These are phyloP conservation scores for Charadrius vociferus DNA, from an alignment of 2,113 vertebrate genomes.

Conservation along the genomic window DNA sequence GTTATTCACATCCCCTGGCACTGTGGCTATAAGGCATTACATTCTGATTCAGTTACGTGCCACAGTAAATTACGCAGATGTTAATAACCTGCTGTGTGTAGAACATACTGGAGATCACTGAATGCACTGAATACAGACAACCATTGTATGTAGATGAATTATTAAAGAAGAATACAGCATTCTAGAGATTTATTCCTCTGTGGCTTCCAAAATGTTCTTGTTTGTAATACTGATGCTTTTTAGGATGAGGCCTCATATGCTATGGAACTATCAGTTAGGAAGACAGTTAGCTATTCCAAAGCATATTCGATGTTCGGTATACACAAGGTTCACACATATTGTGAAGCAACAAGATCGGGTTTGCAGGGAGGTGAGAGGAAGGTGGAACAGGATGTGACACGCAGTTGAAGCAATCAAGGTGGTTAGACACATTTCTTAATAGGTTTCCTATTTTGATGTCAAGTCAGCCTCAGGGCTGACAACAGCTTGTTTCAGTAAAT, in stretches of 20 bases:
- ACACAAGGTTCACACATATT: background rate
- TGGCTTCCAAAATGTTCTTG: background rate
- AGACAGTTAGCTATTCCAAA: background rate
- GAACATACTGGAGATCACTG: background rate
- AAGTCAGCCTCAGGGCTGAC: background rate
- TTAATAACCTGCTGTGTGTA: background rate
- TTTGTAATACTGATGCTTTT: background rate
- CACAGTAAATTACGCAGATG: background rate
- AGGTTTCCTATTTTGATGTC: background rate
- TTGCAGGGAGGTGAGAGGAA: background rate
- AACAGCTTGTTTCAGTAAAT: background rate
- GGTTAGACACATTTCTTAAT: background rate
- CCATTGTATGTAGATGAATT: background rate
- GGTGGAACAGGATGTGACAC: background rate
- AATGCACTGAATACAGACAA: background rate
- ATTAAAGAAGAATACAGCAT: background rate
- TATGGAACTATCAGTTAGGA: background rate
- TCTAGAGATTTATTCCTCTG: background rate
- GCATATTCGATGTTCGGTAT: background rate
- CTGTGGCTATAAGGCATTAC: background rate
- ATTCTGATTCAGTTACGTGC: background rate
- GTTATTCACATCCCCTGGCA: background rate
- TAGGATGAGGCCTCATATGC: background rate
- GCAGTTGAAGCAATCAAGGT: background rate
- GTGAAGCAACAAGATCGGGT: background rate